Evolutionary conservation across 2,113 vertebrate species (phyloP).

Genomic region (Carassius auratus): DNA sequence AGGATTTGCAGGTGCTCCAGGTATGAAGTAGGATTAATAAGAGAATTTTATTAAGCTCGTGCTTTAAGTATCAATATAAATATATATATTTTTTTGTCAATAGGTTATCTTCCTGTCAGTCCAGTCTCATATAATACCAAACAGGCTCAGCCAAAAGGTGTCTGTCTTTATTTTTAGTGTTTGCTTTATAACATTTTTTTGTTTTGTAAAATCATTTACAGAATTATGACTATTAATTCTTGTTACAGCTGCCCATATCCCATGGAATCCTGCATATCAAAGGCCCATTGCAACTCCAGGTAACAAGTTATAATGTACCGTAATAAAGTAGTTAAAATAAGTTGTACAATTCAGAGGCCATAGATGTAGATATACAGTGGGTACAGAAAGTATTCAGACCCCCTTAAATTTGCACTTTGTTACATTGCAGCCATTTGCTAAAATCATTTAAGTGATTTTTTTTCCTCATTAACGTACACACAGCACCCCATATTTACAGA

Average conservation of each 20-base stretch:
- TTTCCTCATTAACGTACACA: too few species aligned
- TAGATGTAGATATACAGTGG: too few species aligned
- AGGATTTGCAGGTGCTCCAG: slow-evolving; percentile 91
- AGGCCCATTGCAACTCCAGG: slow-evolving; percentile 64
- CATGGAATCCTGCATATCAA: slow-evolving; percentile 61
- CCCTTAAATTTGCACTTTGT: too few species aligned
- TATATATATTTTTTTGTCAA: neutral
- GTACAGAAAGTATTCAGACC: too few species aligned
- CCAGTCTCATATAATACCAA: slow-evolving; percentile 60
- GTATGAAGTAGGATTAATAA: slow-evolving; percentile 65
- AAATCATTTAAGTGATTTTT: too few species aligned
- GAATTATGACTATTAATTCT: slow-evolving; percentile 27
- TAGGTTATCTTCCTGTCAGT: slow-evolving; percentile 68
- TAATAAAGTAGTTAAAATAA: neutral
- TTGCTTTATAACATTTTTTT: neutral
- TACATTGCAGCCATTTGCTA: too few species aligned
- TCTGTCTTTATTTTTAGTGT: neutral
- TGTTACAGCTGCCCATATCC: slow-evolving; percentile 62
- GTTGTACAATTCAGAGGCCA: neutral
- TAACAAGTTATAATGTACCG: slow-evolving; percentile 51
- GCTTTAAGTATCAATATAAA: slow-evolving; percentile 9
- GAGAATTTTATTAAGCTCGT: neutral
- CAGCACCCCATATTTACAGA: too few species aligned
- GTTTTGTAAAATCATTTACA: neutral
- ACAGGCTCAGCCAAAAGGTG: slow-evolving; percentile 67